phyloP scores from a whole-genome alignment of 1,140 invertebrate species.

The Bombyx mori region ASM3026992v2 NC_085129.1:7128001-7128500 shows the following conservation, averaged over 20 bases:
- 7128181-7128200: conserved; percentile 42
- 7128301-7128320: background rate
- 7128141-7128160: conserved; percentile 37
- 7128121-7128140: conserved; percentile 46
- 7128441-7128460: background rate
- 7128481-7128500: no score
- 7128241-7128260: conserved; percentile 12
- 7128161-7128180: conserved; percentile 51
- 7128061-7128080: conserved; percentile 34
- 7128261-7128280: no score
- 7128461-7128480: no score
- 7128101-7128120: conserved; percentile 63
- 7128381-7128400: conserved; percentile 12
- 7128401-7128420: conserved; percentile 39
- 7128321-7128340: background rate
- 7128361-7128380: background rate
- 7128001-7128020: conserved; percentile 49
- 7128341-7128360: no score
- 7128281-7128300: no score
- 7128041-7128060: conserved; percentile 48
- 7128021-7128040: conserved; percentile 41
- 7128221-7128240: conserved; percentile 41
- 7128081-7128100: conserved; percentile 42
- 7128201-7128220: conserved; percentile 29
- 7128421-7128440: conserved; percentile 33